Percentiles rank a stretch among this genome's conserved stretches.
phyloP scores from a whole-genome alignment of 1,140 invertebrate species.

The Zaprionus gabonicus region DNA sequence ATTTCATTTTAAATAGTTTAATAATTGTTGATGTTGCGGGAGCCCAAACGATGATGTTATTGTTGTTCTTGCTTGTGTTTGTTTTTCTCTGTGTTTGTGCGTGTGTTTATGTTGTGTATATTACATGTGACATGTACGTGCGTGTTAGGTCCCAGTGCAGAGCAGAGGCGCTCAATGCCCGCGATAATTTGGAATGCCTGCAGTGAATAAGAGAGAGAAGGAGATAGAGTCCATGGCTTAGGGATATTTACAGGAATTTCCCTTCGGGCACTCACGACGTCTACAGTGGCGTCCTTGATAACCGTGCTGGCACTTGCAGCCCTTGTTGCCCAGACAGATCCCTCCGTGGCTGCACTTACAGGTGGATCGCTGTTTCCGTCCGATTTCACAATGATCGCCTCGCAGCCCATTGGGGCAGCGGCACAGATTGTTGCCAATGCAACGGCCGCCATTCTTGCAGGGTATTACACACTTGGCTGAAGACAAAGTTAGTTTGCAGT shows the following conservation, averaged over 20 bases:
- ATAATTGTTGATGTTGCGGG: constrained; percentile 49
- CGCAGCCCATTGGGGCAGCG: constrained; percentile 91
- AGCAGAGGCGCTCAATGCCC: constrained; percentile 38
- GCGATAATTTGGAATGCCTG: constrained; percentile 58
- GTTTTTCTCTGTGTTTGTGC: not conserved
- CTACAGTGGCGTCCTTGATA: constrained; percentile 75
- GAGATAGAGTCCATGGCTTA: not conserved
- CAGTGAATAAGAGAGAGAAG: not conserved
- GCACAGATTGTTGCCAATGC: constrained; percentile 93
- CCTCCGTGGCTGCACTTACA: constrained; percentile 92
- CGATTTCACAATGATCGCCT: constrained; percentile 95
- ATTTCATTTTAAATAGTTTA: constrained; percentile 57
- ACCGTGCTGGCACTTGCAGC: constrained; percentile 85
- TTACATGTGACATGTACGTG: constrained; percentile 54
- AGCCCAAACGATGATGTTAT: constrained; percentile 31
- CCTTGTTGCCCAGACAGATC: constrained; percentile 88
- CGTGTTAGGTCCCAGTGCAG: constrained; percentile 23
- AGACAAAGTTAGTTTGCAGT: not conserved
- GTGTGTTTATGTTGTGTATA: constrained; percentile 38
- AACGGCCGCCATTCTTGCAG: constrained; percentile 93
- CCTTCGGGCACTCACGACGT: constrained; percentile 61
- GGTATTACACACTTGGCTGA: constrained; percentile 95
- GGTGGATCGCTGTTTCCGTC: constrained; percentile 88
- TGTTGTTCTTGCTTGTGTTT: constrained; percentile 15
- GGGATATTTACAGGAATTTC: not conserved